A percentile compares a stretch with the other conserved stretches of the same genome.
These are phyloP conservation scores for Acleris emargana DNA, from an alignment of 2,888 invertebrate species.

Conservation along the genomic window DNA sequence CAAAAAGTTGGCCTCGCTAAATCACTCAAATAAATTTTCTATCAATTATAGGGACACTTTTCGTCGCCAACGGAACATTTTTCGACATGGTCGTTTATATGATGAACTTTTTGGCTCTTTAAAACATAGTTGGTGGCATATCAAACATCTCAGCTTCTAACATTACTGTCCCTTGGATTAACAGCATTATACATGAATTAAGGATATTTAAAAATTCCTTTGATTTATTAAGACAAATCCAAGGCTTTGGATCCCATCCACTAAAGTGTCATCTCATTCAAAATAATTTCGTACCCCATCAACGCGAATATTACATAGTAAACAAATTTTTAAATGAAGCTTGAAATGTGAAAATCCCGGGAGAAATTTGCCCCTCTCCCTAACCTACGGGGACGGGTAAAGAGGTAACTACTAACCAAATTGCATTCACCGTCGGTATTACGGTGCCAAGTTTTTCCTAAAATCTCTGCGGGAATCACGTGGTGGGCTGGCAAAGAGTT, in stretches of 20 bases:
- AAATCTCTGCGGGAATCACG: constrained; percentile 39
- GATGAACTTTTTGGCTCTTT: too few relatives aligned
- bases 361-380: constrained; percentile 55
- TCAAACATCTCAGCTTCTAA: background rate
- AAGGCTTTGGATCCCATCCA: too few relatives aligned
- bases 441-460: constrained; percentile 54
- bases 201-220: too few relatives aligned
- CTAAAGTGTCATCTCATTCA: background rate
- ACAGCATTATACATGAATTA: too few relatives aligned
- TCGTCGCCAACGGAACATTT: too few relatives aligned
- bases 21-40: too few relatives aligned
- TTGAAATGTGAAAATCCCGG: constrained; percentile 71
- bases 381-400: constrained; percentile 57
- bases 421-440: constrained; percentile 63
- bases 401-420: constrained; percentile 73
- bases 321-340: constrained; percentile 72
- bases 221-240: too few relatives aligned
- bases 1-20: too few relatives aligned
- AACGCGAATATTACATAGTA: constrained; percentile 42
- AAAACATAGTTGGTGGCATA: constrained; percentile 5
- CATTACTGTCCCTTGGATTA: background rate
- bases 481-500: constrained; percentile 5
- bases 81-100: too few relatives aligned
- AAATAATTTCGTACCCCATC: constrained; percentile 16
- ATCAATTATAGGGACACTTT: too few relatives aligned